Evolutionary conservation across 2,113 vertebrate genomes (phyloP), one percentile per base, ranked within the genome.

Genomic region (Saiga tatarica): DNA sequence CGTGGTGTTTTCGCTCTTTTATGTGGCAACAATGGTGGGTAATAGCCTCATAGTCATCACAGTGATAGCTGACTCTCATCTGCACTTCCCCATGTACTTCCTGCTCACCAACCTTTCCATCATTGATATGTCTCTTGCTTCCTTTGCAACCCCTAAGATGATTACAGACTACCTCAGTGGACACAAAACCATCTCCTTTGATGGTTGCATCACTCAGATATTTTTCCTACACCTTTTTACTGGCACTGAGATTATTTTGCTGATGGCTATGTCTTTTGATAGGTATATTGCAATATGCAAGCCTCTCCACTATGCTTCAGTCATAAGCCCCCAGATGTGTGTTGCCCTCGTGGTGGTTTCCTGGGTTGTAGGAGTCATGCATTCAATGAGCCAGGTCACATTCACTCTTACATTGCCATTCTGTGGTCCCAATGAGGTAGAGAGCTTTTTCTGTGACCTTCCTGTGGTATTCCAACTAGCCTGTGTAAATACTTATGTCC

Each of bases 211-310:
- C 50, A 87, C 97, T 7, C 98, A 98, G 89, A 98, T 98, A 74
- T 98, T 98, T 55, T 98, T 98, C 23, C 93, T 98, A 25, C 98
- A 98, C 25, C 98, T 97, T 85, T 98, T 98, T 89, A 97, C 97
- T 60, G 96, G 95, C n/a, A 97, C 98, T 7, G 98, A 98, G 89
- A 98, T 98, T 28, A 95, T 98, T 84, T 96, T 98, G 47, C 97
- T 98, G 16, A 98, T 98, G 97, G 94, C 97, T n/a, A 98, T 98
- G 98, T 98, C 98, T 36, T 94, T 98, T 84, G 98, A 98, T n/a
- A 97, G 98, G 8, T 98, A 98, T 57, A 83, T 97, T 89, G 98
- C 98, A 52, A 98, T 98, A 84, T 98, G 98, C 87, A 98, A 98
- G 55, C 98, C 98, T 9, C 96, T 98, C 11, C 94, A 0, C 13